Evolutionary conservation across 2,113 vertebrate species (phyloP).

Genomic region (Caranx melampygus): DNA sequence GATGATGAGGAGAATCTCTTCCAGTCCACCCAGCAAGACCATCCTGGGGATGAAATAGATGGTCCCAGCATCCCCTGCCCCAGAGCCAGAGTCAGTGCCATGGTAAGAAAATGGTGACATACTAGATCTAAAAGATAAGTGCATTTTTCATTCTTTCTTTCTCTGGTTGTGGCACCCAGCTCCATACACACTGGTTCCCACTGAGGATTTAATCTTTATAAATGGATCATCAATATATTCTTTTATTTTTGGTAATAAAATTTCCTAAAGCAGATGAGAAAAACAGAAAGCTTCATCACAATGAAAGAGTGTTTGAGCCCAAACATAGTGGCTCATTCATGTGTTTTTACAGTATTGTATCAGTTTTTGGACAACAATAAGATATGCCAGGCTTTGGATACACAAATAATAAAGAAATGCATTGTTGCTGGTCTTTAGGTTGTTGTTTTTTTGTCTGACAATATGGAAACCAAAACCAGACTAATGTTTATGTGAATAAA

Average conservation of each 20-base stretch:
- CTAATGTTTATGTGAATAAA: not conserved
- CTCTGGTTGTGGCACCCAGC: not conserved
- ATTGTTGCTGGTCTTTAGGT: not conserved
- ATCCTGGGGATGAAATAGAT: conserved; percentile 61
- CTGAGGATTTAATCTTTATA: not conserved
- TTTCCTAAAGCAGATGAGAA: not conserved
- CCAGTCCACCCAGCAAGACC: conserved; percentile 35
- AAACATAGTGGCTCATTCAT: not conserved
- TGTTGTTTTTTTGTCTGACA: not conserved
- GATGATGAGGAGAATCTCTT: conserved; percentile 66
- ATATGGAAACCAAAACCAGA: not conserved
- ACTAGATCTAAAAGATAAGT: not conserved
- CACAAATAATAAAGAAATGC: too few species aligned
- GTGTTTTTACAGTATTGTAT: too few species aligned
- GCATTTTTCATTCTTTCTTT: not conserved
- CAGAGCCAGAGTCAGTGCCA: conserved; percentile 14
- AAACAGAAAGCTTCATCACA: not conserved
- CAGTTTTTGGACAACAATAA: too few species aligned
- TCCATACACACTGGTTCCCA: not conserved
- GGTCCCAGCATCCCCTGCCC: conserved; percentile 16
- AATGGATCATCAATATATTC: not conserved
- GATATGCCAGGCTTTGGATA: too few species aligned
- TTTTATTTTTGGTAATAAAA: not conserved
- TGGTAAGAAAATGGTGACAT: conserved; percentile 13
- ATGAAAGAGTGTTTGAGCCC: not conserved